Evolutionary conservation across 2,113 vertebrate species (phyloP), one percentile per base, ranked within the genome.

Genomic region (crab-eating macaque (Macaca fascicularis)): DNA sequence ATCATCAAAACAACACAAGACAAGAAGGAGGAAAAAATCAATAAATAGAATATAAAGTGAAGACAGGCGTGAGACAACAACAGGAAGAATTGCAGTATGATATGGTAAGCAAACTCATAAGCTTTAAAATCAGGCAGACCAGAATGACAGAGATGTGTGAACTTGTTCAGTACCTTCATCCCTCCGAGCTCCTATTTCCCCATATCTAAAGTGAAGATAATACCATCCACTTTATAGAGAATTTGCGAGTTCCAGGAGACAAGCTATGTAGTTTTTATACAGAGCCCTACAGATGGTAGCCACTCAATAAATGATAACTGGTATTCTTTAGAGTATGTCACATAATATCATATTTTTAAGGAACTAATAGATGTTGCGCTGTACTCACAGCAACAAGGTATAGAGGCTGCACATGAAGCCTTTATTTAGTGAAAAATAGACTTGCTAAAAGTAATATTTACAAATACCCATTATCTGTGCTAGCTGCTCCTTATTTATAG

Each of bases 401-500:
- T 48, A 76, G 64, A 90, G 43, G 30, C 10, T 50, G 1, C 81
- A 84, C 43, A 86, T n/a, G 91, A 87, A 95, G 8, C 12, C 59
- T 83, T 89, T 80, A 84, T 95, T 89, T 93, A 88, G 25, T 76
- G 43, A 80, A 95, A 96, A 96, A 76, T 20, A 61, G 14, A 75
- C 40, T 90, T 93, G 11, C 27, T 90, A 52, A 75, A 89, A 69
- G 74, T 93, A 40, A 81, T 70, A 74, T 75, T 78, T 94, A 72
- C 17, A 94, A 83, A 79, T 25, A 82, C 16, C 20, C 12, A 75
- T 86, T 93, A 45, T 72, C 72, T 93, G 10, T 78, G 35, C 20
- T 85, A 78, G n/a, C 85, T 87, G 13, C 40, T 96, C 19, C 88
- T 97, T 90, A 80, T 96, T 80, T 94, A 93, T 55, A 94, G 45